These are phyloP conservation scores for Harpegnathos saltator DNA, from an alignment of 1,140 invertebrate species.

Conservation along the genomic window DNA sequence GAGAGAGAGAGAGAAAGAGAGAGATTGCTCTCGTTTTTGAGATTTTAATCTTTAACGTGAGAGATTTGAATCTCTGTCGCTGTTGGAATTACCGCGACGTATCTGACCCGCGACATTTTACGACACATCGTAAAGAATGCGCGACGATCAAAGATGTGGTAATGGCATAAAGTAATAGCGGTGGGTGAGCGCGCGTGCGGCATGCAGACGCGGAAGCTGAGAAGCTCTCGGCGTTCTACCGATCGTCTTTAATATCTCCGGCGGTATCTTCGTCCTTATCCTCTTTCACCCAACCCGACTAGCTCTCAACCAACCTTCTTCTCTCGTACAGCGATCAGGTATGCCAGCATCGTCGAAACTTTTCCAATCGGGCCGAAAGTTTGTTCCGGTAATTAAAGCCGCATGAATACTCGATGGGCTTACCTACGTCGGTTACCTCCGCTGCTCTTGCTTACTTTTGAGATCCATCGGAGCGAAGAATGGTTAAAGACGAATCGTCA, in stretches of 20 bases:
- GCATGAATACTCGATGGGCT: conserved; percentile 84
- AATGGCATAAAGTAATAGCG: conserved; percentile 25
- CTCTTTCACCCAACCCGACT: not conserved
- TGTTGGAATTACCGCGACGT: not conserved
- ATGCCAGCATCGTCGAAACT: conserved; percentile 84
- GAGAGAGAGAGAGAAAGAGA: too few relatives aligned
- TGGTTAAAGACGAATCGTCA: conserved; percentile 50
- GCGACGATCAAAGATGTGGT: conserved; percentile 40
- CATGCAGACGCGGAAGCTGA: conserved; percentile 23
- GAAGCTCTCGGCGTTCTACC: conserved; percentile 6
- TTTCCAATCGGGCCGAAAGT: conserved; percentile 85
- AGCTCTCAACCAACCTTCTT: conserved; percentile 35
- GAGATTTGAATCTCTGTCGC: conserved; percentile 4
- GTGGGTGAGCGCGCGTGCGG: conserved; percentile 3
- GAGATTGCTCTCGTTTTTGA: not conserved
- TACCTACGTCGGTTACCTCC: conserved; percentile 76
- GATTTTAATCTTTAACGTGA: not conserved
- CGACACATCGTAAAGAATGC: conserved; percentile 24
- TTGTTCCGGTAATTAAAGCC: conserved; percentile 85
- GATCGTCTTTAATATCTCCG: conserved; percentile 49
- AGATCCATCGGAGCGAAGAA: conserved; percentile 50
- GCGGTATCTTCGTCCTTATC: conserved; percentile 46
- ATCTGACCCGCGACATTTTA: conserved; percentile 19
- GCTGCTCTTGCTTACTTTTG: conserved; percentile 56
- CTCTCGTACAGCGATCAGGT: conserved; percentile 77